Evolutionary conservation across 1,140 invertebrate species (phyloP).

Genomic region (Adoxophyes honmai): DNA sequence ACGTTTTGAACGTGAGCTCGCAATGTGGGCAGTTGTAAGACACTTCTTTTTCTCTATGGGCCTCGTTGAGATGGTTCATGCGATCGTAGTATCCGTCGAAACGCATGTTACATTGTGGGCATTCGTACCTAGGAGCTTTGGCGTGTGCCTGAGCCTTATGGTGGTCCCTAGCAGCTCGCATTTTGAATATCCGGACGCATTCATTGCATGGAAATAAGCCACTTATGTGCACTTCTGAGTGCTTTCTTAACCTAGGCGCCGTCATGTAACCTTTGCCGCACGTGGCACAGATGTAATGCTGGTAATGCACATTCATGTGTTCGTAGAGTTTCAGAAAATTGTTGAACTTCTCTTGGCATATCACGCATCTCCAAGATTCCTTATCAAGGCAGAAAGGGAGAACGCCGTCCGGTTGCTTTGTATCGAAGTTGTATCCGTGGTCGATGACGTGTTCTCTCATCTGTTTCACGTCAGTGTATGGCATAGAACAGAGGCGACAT

Average conservation of each 20-base stretch:
- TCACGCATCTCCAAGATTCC: constrained; percentile 56
- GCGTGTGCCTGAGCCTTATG: constrained; percentile 57
- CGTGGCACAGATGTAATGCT: constrained; percentile 69
- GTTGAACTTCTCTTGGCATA: constrained; percentile 56
- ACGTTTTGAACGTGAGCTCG: constrained; percentile 57
- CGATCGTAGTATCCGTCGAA: constrained; percentile 60
- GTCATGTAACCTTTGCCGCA: constrained; percentile 73
- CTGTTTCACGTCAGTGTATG: constrained; percentile 33
- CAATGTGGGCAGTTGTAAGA: constrained; percentile 56
- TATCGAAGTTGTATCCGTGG: constrained; percentile 50
- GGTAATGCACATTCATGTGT: constrained; percentile 71
- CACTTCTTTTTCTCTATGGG: constrained; percentile 56
- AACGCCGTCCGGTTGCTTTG: constrained; percentile 52
- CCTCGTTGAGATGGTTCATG: constrained; percentile 60
- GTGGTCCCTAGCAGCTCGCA: constrained; percentile 55
- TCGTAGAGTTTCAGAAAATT: constrained; percentile 69
- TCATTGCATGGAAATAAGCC: constrained; percentile 63
- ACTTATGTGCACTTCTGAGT: constrained; percentile 57
- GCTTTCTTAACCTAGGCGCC: constrained; percentile 57
- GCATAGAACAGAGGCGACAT: constrained; percentile 41
- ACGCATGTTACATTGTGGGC: constrained; percentile 57
- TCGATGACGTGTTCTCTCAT: constrained; percentile 49
- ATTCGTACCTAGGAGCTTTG: constrained; percentile 59
- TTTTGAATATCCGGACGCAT: constrained; percentile 50
- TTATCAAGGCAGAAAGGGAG: constrained; percentile 57